Conservation (phyloP, 2,113 vertebrate genomes). For the Thalassoma bifasciatum region DNA sequence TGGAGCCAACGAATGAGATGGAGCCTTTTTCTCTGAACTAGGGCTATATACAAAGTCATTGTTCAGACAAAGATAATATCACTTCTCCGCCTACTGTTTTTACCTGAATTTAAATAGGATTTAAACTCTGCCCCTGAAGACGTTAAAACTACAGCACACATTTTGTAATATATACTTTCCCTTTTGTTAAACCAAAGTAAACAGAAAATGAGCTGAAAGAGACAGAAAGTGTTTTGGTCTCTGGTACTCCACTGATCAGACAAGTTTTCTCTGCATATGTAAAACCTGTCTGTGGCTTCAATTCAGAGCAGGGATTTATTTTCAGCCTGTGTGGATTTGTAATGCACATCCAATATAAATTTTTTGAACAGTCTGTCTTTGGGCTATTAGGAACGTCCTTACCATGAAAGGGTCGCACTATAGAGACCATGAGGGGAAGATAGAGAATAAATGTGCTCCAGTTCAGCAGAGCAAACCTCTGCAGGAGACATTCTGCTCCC, state of each 20-base stretch:
- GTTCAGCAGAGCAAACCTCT: slow-evolving; percentile 37
- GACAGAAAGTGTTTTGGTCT: not conserved
- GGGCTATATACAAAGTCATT: slow-evolving; percentile 33
- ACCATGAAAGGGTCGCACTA: slow-evolving; percentile 23
- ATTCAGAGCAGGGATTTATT: slow-evolving; percentile 49
- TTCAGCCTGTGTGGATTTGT: slow-evolving; percentile 50
- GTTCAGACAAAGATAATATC: slow-evolving; percentile 1
- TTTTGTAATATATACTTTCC: not conserved
- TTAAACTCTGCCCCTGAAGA: not conserved
- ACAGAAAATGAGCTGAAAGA: not conserved
- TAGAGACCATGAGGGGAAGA: slow-evolving; percentile 17
- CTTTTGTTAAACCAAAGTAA: not conserved
- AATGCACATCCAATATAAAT: slow-evolving; percentile 52
- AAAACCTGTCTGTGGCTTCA: slow-evolving; percentile 36
- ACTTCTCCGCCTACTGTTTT: not conserved
- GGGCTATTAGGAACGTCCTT: slow-evolving; percentile 51
- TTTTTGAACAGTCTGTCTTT: slow-evolving; percentile 58
- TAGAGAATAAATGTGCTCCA: not conserved
- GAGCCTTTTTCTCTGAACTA: slow-evolving; percentile 3
- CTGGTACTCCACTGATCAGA: not conserved
- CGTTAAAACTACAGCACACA: not conserved
- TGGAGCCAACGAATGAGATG: not conserved
- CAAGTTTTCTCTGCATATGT: slow-evolving; percentile 15
- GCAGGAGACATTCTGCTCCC: slow-evolving; percentile 74
- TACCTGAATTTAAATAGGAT: not conserved